Conservation (phyloP, 2,888 invertebrate genomes). For the Tenthredo notha region DNA sequence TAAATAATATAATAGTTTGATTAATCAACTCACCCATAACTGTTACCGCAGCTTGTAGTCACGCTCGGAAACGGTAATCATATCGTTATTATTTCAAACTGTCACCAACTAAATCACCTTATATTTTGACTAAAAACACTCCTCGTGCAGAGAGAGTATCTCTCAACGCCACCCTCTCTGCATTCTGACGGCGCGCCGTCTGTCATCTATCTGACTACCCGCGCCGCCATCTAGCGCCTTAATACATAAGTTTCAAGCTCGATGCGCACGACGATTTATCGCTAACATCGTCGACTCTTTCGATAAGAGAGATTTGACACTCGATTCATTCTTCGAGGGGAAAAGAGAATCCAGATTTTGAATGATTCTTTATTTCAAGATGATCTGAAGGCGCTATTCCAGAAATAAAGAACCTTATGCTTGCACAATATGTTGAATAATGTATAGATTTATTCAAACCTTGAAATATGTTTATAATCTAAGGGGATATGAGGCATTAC, state of each 20-base stretch:
- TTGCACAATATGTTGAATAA: background rate
- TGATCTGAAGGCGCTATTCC: background rate
- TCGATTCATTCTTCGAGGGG: background rate
- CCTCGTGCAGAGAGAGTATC: conserved; percentile 30
- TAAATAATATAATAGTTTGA: background rate
- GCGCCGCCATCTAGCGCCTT: background rate
- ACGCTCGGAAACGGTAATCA: conserved; percentile 16
- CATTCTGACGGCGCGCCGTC: conserved; percentile 44
- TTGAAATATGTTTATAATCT: background rate
- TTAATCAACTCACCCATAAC: conserved; percentile 25
- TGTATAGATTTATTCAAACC: background rate
- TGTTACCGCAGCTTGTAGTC: conserved; percentile 44
- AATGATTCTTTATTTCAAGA: background rate
- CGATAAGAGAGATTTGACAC: background rate
- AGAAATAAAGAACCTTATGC: background rate
- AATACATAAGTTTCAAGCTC: background rate
- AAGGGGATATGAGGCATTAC: background rate
- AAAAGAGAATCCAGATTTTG: background rate
- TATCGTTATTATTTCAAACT: conserved; percentile 14
- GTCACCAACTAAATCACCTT: conserved; percentile 23
- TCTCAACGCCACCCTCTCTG: conserved; percentile 33
- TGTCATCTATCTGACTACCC: conserved; percentile 2
- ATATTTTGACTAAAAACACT: conserved; percentile 1
- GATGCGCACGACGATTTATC: background rate
- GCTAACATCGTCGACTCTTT: background rate